Base-by-base conservation (phyloP, 2,888 invertebrate species). In the Lithophane socia region DNA sequence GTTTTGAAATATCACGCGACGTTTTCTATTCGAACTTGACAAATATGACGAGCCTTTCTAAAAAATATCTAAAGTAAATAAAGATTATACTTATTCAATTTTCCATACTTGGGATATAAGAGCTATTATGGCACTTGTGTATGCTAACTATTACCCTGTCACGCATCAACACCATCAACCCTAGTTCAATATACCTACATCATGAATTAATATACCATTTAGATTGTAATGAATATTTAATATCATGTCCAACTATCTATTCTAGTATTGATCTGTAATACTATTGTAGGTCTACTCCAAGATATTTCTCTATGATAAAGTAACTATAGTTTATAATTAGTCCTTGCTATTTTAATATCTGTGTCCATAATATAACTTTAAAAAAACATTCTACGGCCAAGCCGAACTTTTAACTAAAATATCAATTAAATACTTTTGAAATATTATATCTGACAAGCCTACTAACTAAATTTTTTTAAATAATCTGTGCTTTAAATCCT, bases 121-220 rank as follows among this genome's bases (percentile, higher is more conserved):
- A 44, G 16, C 18, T 56, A 29, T 29, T 29, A 21, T 64, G n/a
- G 56, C 75, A n/a, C 42, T 56, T 49, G 56, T 75, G 56, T 54
- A 29, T 16, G 56, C 56, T 77, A 44, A 77, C 37, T 37, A 44
- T 77, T 58, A n/a, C 52, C 42, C 44, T 58, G 61, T 1, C 79
- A 77, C 47, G 68, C 63, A 58, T 64, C 58, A 37, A 37, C 37
- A 37, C 0, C 37, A 63, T 61, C 16, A 12, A 61, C 54, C 7
- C 10, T 66, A 61, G 47, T 78, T 80, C 56, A 58, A 79, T 9
- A 76, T 75, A 37, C 65, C 65, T 66, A 67, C 82, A 82, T 24
- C 67, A 52, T 64, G 68, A 67, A 77, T 77, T 24, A 77, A 58
- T 82, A 44, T 58, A 58, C 16, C 18, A n/a, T 52, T 42, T 77